Evolutionary conservation across 1,140 invertebrate species (phyloP).

Genomic region (Panulirus ornatus): DNA sequence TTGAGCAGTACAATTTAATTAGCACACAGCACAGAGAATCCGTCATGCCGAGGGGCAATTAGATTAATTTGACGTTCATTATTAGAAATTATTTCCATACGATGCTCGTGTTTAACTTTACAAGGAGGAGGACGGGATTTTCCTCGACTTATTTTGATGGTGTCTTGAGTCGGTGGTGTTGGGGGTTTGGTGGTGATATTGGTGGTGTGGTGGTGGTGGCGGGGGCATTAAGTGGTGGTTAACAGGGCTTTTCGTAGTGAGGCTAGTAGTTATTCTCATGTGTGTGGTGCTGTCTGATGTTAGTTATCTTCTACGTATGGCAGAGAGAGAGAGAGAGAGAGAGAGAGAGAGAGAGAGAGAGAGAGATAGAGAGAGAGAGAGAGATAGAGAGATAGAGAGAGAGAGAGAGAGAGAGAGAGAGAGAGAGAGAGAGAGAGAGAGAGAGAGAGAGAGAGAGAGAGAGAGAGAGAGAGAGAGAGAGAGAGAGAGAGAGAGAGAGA

Average conservation of each 20-base stretch:
- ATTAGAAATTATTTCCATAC: constrained; percentile 58
- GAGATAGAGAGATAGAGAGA: no score
- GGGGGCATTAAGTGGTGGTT: neutral
- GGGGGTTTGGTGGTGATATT: neutral
- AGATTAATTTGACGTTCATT: constrained; percentile 65
- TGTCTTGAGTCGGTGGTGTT: neutral
- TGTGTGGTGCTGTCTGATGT: no score
- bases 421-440: no score
- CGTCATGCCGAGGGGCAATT: constrained; percentile 39
- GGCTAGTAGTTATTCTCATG: neutral
- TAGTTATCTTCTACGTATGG: no score
- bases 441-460: no score
- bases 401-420: no score
- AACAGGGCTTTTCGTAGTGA: neutral
- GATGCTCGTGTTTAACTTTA: neutral
- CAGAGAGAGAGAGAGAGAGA: no score
- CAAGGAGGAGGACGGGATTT: neutral
- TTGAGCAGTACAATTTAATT: constrained; percentile 56
- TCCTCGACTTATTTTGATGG: neutral
- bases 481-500: no score
- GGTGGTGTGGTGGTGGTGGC: no score
- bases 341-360: no score
- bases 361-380: no score
- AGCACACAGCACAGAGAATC: constrained; percentile 40
- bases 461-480: no score